Base-by-base conservation (phyloP, 2,113 vertebrate species). In the Paraplagusia blochii region DNA sequence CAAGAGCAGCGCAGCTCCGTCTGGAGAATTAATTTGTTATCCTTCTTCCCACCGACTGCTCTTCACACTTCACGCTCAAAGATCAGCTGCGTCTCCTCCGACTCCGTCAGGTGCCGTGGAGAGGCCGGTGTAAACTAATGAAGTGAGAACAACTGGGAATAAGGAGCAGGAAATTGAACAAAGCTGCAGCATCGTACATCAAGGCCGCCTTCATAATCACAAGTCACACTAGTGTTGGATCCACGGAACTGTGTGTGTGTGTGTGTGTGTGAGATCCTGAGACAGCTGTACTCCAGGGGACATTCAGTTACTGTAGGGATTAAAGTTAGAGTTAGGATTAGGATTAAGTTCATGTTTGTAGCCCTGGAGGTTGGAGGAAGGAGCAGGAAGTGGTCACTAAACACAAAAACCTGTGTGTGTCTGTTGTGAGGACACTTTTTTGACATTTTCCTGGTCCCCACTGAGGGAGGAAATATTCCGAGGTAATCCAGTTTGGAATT, bases 11-110 rank as follows among this genome's bases (percentile, higher is more conserved):
- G 34, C 22, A 66, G 63, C 53, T 75, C 69, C 65, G 60, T 75
- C 82, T 73, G 63, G 52, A 80, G 66, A 70, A 80, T 73, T 73
- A 22, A 75, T 79, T 77, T 82, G 67, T 74, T 74, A 54, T 74
- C 48, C 46, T 49, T 63, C 69, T 66, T 59, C 58, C 67, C 68
- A 82, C 67, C 61, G 53, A 67, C 65, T 66, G 70, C 58, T 68
- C 75, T 74, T 74, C 66, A 57, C 75, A 72, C 69, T 74, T 72
- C 65, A 71, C 13, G 29, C 62, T 63, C 44, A 42, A 51, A 36
- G 62, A 76, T 77, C 69, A 71, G 72, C 58, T 35, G 38, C 58
- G 36, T 70, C 70, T 68, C 65, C 63, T 47, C 52, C 58, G 63
- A 66, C 53, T 55, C 63, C 69, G 69, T 66, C 66, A 67, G 70